These are phyloP conservation scores for Strix aluco DNA, from an alignment of 2,113 vertebrate species.

Conservation along the genomic window DNA sequence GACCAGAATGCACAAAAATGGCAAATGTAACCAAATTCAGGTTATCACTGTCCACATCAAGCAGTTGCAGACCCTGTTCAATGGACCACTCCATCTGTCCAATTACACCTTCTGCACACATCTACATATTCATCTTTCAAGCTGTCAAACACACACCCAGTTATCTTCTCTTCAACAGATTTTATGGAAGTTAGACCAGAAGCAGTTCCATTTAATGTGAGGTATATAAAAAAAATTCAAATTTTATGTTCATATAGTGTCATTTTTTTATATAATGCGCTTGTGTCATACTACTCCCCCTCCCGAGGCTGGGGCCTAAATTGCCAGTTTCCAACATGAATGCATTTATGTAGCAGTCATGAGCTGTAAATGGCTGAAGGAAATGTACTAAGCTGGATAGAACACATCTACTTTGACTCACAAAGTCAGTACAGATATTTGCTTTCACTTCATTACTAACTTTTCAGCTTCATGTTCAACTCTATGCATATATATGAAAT, in stretches of 20 bases:
- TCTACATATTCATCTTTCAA: background rate
- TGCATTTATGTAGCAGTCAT: background rate
- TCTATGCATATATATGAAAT: background rate
- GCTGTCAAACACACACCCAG: background rate
- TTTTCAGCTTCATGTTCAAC: background rate
- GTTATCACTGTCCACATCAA: background rate
- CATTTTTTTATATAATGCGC: background rate
- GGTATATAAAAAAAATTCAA: background rate
- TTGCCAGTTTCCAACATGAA: background rate
- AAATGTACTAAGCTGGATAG: background rate
- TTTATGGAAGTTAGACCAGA: background rate
- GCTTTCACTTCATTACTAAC: background rate
- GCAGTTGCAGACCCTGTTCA: background rate
- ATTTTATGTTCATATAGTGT: background rate
- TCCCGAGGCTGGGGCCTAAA: rapidly evolving
- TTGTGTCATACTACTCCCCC: background rate
- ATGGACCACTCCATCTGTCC: background rate
- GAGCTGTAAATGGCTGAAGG: background rate
- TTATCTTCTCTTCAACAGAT: background rate
- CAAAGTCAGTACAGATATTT: background rate
- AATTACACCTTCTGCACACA: background rate
- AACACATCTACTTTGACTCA: background rate
- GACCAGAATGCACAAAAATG: background rate
- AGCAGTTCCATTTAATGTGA: background rate
- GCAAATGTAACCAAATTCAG: background rate